Evolutionary conservation across 2,888 invertebrate genomes (phyloP), one percentile per base, ranked within the genome.

Genomic region (Koerneria pararmatus): DNA sequence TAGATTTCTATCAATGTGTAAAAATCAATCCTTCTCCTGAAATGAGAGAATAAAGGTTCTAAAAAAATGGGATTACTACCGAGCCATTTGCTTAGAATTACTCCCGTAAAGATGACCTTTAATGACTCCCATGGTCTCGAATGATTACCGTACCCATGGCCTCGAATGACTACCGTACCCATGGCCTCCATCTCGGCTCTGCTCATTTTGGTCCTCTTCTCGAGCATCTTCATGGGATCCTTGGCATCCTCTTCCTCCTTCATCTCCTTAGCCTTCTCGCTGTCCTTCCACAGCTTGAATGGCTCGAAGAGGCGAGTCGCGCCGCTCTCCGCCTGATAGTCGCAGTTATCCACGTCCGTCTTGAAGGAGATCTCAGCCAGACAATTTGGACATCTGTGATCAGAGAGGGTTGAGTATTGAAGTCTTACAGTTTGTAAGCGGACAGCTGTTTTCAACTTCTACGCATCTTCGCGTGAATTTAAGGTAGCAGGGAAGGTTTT

Each of bases 291-390:
- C 46, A 69, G 70, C 60, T 81, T 94, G 31, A 94, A 85, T 0
- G 95, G 95, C 91, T 98, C 98, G 82, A 99, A 99, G 86, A 97
- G 94, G 65, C 98, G 87, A 0, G 95, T 97, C 0, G 98, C 97
- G 0, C 98, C 98, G 0, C 95, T 95, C 85, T 98, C 98, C 91
- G 82, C 93, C 91, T 76, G 69, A 84, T 98, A 98, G 85, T 98
- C 98, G 0, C 94, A 94, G 83, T 93, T 95, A 84, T 90, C 90
- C 0, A 97, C 93, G 83, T 98, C 95, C 0, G 97, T 97, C 86
- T 95, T 95, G 83, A 97, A 98, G 0, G 95, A 95, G 83, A 99
- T 98, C 86, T 98, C 98, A 85, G 95, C 94, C 11, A 98, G 87
- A 84, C 98, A 98, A 74, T 95, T 88, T 0, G 98, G 97, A 84